Evolutionary conservation across 2,888 invertebrate species (phyloP), one percentile per base, ranked within the genome.

Genomic region (Ectemnius lituratus): DNA sequence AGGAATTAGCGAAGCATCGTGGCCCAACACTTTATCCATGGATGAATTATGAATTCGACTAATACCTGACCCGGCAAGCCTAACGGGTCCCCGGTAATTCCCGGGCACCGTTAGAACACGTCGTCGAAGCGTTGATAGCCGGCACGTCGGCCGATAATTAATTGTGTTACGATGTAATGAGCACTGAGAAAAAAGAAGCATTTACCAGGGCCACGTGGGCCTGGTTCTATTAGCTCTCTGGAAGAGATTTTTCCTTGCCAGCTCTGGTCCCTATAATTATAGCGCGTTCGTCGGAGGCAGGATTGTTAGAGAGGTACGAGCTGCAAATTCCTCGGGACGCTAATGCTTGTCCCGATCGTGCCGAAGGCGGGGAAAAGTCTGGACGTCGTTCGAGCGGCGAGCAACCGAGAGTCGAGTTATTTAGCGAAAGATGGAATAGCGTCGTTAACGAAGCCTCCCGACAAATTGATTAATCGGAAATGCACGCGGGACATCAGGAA

Each of bases 391-490:
- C 16, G 23, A 23, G 52, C 14, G 49, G 18, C 45, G 23, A 37
- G 37, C 8, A 37, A 8, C 37, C 13, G 62, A 61, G 70, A 65
- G 45, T 57, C 70, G 46, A 70, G 52, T 66, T 62, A 63, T 58
- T 62, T n/a, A 47, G 16, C 37, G n/a, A 11, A 20, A 46, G 46
- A 60, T 59, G 47, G n/a, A 37, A 37, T 27, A 20, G n/a, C 37
- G 37, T 70, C 23, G 69, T 75, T 71, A 75, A 75, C 75, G 68
- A 75, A 72, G 72, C 67, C 62, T 66, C 52, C 60, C 46, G 70
- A 61, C 64, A 64, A 67, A 76, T 78, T 78, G 77, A 75, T 78
- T 75, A 78, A 78, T 76, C 67, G 70, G 71, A 76, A 73, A 75
- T 70, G 75, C 66, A 58, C 61, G 49, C 37, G 46, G 13, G 13